A percentile compares a stretch with the other conserved stretches of the same genome.
These are phyloP conservation scores for Lacerta agilis DNA, from an alignment of 2,797 vertebrate species.

Conservation along the genomic window DNA sequence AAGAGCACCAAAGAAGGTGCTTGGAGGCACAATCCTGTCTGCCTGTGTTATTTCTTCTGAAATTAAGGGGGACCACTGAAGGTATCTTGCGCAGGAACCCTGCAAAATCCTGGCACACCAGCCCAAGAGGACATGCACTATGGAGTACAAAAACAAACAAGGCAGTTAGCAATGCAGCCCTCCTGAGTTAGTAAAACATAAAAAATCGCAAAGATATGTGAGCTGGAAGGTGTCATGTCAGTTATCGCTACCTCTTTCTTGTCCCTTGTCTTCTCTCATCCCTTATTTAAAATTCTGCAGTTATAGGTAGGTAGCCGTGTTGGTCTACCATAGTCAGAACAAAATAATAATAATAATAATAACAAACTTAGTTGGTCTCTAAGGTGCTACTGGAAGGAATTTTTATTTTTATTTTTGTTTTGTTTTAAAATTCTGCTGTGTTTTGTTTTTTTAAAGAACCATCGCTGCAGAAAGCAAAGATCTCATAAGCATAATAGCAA, in stretches of 20 bases:
- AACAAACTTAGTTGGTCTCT: no score
- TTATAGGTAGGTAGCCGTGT: no score
- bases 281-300: neutral
- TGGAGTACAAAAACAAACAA: neutral
- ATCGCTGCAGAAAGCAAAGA: neutral
- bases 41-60: neutral
- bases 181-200: neutral
- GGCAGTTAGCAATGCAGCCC: neutral
- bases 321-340: no score
- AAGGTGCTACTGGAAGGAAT: no score
- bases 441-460: no score
- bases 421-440: neutral
- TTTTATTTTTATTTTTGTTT: no score
- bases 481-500: neutral
- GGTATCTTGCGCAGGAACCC: no score
- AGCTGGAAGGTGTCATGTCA: no score
- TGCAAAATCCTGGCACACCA: neutral
- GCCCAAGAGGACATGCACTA: neutral
- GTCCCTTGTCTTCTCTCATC: neutral
- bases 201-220: neutral
- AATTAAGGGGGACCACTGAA: neutral
- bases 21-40: neutral
- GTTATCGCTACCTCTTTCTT: no score
- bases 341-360: no score
- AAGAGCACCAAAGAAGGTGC: neutral